These are phyloP conservation scores for Rhamnusium bicolor DNA, from an alignment of 2,888 invertebrate species.

Conservation along the genomic window DNA sequence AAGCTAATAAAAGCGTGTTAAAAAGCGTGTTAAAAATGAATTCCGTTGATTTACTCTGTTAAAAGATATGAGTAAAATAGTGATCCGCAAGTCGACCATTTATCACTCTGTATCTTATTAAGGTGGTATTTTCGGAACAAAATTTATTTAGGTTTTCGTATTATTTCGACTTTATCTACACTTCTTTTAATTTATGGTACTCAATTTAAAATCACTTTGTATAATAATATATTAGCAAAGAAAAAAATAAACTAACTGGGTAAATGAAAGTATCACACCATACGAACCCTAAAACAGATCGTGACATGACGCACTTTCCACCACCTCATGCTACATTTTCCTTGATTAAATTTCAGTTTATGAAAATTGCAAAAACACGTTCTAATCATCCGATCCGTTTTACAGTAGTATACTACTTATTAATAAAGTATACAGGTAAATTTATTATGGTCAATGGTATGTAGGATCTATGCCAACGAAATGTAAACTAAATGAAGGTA, in stretches of 20 bases:
- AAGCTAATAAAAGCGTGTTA: too few relatives aligned
- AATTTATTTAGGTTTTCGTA: too few relatives aligned
- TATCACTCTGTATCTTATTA: too few relatives aligned
- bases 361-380: slow-evolving; percentile 24
- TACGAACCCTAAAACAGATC: background rate
- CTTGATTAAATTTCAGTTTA: slow-evolving; percentile 30
- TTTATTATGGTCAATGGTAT: background rate
- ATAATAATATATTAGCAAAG: background rate
- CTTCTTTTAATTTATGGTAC: too few relatives aligned
- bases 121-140: too few relatives aligned
- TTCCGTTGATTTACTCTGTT: too few relatives aligned
- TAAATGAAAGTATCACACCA: slow-evolving; percentile 8
- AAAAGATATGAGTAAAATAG: too few relatives aligned
- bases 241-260: background rate
- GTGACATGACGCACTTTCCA: slow-evolving; percentile 13
- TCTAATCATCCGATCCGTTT: background rate
- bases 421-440: background rate
- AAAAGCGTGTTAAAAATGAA: too few relatives aligned
- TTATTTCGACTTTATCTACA: too few relatives aligned
- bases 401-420: too few relatives aligned
- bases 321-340: slow-evolving; percentile 2
- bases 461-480: background rate
- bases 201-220: too few relatives aligned
- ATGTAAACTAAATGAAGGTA: background rate
- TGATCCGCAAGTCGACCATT: too few relatives aligned